phyloP scores from a whole-genome alignment of 2,888 invertebrate species.

The Diabrotica balteata region DNA sequence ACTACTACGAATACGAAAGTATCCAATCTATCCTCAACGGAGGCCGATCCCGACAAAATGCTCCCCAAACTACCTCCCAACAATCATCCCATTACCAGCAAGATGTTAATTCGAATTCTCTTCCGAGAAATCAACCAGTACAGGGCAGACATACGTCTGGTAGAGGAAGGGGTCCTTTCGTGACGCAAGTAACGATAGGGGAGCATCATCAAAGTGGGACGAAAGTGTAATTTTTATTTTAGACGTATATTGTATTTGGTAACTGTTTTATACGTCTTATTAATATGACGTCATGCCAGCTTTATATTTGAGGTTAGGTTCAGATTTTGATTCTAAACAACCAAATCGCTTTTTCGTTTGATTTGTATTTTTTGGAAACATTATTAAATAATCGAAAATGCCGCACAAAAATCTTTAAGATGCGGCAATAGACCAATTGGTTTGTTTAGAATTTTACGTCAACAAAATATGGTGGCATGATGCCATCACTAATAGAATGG shows the following conservation, averaged over 20 bases:
- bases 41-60: conserved; percentile 43
- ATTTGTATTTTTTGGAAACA: too few relatives aligned
- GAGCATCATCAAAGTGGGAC: conserved; percentile 61
- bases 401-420: too few relatives aligned
- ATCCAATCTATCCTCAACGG: conserved; percentile 69
- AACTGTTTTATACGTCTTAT: too few relatives aligned
- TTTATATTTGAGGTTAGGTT: too few relatives aligned
- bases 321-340: too few relatives aligned
- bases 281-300: too few relatives aligned
- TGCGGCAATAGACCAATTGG: too few relatives aligned
- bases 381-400: too few relatives aligned
- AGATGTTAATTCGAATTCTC: conserved; percentile 54
- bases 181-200: conserved; percentile 69
- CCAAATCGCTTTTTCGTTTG: too few relatives aligned
- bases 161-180: conserved; percentile 64
- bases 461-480: too few relatives aligned
- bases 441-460: too few relatives aligned
- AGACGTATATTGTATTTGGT: neutral
- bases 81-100: conserved; percentile 41
- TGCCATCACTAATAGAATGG: too few relatives aligned
- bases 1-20: conserved; percentile 86
- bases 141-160: conserved; percentile 37
- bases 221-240: conserved; percentile 50
- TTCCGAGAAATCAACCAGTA: conserved; percentile 48
- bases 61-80: conserved; percentile 42